Evolutionary conservation across 2,797 vertebrate genomes (phyloP).

Genomic region (Scyliorhinus canicula): DNA sequence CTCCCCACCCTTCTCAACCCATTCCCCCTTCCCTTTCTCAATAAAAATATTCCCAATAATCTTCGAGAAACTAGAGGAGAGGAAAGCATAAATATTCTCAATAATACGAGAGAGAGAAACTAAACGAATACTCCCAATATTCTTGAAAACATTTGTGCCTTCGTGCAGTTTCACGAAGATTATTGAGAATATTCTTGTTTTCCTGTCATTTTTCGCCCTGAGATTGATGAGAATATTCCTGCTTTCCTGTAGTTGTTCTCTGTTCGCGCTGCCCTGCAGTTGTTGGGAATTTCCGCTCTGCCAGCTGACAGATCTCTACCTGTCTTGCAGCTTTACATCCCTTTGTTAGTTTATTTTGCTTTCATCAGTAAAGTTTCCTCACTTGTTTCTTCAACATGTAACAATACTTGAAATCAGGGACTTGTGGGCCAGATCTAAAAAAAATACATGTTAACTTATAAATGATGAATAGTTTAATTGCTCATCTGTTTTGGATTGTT

Average conservation of each 20-base stretch:
- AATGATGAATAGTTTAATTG: not conserved
- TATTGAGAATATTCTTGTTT: not conserved
- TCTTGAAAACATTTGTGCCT: not conserved
- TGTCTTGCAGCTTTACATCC: not conserved
- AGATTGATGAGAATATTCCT: constrained; percentile 2
- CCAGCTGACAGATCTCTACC: not conserved
- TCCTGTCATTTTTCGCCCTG: not conserved
- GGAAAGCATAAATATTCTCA: not conserved
- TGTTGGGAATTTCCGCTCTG: not conserved
- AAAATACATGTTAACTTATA: not conserved
- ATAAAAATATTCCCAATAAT: not conserved
- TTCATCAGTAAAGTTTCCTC: not conserved
- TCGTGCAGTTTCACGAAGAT: not conserved
- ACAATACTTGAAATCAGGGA: not conserved
- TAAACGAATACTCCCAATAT: not conserved
- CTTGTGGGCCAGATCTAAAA: not conserved
- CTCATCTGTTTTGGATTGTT: not conserved
- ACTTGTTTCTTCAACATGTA: not conserved
- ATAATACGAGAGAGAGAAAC: not conserved
- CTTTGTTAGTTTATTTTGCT: not conserved
- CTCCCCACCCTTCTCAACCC: too few relatives aligned
- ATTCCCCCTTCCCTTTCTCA: not conserved
- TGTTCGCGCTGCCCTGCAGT: not conserved
- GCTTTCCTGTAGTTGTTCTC: not conserved
- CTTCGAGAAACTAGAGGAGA: not conserved